Base-by-base conservation (phyloP, 1,140 invertebrate genomes). In the Brachionus rotundiformis region DNA sequence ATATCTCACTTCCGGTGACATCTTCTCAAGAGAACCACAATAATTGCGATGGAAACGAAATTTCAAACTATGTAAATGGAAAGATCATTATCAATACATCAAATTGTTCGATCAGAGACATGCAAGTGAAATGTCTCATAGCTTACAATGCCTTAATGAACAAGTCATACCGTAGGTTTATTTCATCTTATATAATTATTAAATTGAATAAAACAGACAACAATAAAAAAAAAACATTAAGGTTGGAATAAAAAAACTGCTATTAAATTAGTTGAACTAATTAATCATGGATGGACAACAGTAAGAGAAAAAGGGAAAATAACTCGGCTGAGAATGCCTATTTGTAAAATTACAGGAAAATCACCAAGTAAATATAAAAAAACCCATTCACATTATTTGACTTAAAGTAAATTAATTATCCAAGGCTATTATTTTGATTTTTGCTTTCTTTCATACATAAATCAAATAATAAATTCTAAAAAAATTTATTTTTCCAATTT, bases 1-100 rank as follows among this genome's bases (percentile, higher is more conserved):
- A 94, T 86, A 90, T 96, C 2, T 92, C 92, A 83, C 94, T 94
- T 87, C 92, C 92, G 79, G 92, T 94, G 86, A n/a, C n/a, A n/a
- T n/a, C n/a, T n/a, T n/a, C n/a, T n/a, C n/a, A n/a, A n/a, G 92
- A 93, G 94, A 87, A 90, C 90, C 88, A 81, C 54, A 44, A 44
- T 23, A 23, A 19, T 27, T 25, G 25, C 19, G n/a, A 73, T 73
- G 19, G 19, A 44, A 73, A 25, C 29, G 39, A 44, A 10, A 13
- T 10, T 44, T 11, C 11, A 36, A 19, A 39, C 16, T 36, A 13
- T 23, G 8, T 25, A 41, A 73, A 73, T 73, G 39, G 36, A 44
- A 73, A 73, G 44, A 73, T 73, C 44, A 10, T 31, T 0, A 73
- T 73, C 25, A 73, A 47, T 41, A 13, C 25, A 44, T 33, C 47